Conservation (phyloP, 2,113 vertebrate species). For the Colinus virginianus region DNA sequence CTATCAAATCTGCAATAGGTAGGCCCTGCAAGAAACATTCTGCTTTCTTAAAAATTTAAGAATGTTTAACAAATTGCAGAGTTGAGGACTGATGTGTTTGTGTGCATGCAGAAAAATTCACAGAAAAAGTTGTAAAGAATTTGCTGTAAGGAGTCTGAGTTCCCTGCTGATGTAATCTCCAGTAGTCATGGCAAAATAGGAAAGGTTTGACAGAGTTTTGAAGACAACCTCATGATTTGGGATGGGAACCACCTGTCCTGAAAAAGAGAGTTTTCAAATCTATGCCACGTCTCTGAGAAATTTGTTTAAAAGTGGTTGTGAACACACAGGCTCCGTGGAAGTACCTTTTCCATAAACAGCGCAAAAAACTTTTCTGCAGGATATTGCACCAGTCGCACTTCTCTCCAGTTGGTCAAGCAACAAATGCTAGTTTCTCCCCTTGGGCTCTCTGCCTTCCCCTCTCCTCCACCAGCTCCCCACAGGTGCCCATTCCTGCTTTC, state of each 20-base stretch:
- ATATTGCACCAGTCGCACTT: background rate
- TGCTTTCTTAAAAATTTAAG: background rate
- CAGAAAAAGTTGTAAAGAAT: too few relatives aligned
- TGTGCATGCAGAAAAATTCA: background rate
- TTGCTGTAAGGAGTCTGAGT: background rate
- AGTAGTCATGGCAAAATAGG: background rate
- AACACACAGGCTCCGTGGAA: background rate
- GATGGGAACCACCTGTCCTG: background rate
- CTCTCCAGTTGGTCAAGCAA: background rate
- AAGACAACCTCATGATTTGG: background rate
- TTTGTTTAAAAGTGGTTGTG: background rate
- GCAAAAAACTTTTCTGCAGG: background rate
- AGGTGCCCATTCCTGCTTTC: background rate
- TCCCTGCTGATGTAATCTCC: background rate
- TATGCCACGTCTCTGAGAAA: rapidly evolving
- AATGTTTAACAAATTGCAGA: background rate
- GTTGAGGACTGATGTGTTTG: background rate
- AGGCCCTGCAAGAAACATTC: background rate
- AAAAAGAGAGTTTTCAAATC: background rate
- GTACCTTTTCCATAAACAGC: background rate
- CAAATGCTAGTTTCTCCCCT: background rate
- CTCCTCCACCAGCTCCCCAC: background rate
- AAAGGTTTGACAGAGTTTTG: background rate
- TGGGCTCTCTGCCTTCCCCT: background rate
- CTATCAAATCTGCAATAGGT: background rate